Conservation (phyloP, 1,140 invertebrate genomes). For the Lepidurus couesii region DNA sequence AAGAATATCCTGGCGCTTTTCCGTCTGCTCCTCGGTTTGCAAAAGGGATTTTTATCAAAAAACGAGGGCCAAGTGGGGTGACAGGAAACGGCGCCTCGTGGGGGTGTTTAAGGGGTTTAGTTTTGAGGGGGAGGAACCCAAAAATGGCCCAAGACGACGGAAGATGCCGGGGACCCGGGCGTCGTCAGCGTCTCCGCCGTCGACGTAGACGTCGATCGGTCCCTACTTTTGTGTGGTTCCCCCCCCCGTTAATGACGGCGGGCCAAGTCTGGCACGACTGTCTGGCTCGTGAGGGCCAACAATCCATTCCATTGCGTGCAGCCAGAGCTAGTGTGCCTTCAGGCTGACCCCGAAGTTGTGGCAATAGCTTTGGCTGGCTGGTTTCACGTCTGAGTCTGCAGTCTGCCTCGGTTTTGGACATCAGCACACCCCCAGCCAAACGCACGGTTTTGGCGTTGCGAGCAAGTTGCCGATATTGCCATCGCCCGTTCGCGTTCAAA, state of each 20-base stretch:
- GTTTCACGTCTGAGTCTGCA: slow-evolving; percentile 12
- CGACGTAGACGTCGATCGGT: neutral
- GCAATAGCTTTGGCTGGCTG: neutral
- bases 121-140: neutral
- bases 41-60: neutral
- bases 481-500: neutral
- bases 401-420: neutral
- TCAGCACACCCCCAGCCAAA: neutral
- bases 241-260: neutral
- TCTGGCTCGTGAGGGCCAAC: neutral
- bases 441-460: neutral
- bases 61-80: no score
- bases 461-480: slow-evolving; percentile 10
- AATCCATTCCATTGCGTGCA: neutral
- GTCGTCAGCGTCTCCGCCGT: slow-evolving; percentile 11
- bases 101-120: neutral
- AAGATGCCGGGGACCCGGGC: neutral
- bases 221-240: neutral
- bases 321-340: neutral
- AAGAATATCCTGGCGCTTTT: neutral
- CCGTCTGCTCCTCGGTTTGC: neutral
- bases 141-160: neutral
- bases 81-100: neutral
- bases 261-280: neutral
- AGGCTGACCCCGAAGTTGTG: slow-evolving; percentile 9